These are phyloP conservation scores for Cyphomyrmex costatus DNA, from an alignment of 1,140 invertebrate genomes.

Conservation along the genomic window DNA sequence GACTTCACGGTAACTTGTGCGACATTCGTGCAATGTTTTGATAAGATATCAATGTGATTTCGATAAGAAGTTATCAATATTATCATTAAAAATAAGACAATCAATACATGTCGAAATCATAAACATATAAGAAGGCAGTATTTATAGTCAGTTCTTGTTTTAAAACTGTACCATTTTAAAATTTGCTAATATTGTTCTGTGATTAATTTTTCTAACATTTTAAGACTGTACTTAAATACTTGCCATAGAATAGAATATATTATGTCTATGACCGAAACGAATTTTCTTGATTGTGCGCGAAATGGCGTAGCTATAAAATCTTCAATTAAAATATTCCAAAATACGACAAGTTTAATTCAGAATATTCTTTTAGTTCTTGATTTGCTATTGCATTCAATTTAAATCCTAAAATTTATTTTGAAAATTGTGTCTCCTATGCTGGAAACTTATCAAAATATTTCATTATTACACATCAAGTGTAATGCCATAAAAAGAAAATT, in stretches of 20 bases:
- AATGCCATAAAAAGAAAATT: not conserved
- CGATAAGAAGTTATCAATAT: not conserved
- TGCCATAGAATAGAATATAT: too few species aligned
- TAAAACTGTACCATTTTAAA: too few species aligned
- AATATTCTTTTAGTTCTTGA: not conserved
- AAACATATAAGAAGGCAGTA: too few species aligned
- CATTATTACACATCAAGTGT: not conserved
- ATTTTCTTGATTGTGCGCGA: not conserved
- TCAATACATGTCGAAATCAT: too few species aligned
- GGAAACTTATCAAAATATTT: not conserved
- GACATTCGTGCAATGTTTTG: not conserved
- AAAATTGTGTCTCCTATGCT: not conserved
- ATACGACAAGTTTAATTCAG: not conserved
- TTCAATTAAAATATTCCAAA: not conserved
- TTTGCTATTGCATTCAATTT: not conserved
- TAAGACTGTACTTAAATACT: too few species aligned
- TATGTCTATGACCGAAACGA: too few species aligned
- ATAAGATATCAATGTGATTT: constrained; percentile 17
- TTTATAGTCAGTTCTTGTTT: too few species aligned
- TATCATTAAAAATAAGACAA: not conserved
- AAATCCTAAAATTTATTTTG: not conserved
- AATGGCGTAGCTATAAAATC: not conserved
- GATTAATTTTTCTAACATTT: too few species aligned
- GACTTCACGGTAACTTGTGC: constrained; percentile 26
- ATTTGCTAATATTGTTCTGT: too few species aligned